Evolutionary conservation across 2,888 invertebrate species (phyloP), one percentile per base, ranked within the genome.

Genomic region (Cephus sareptanus): DNA sequence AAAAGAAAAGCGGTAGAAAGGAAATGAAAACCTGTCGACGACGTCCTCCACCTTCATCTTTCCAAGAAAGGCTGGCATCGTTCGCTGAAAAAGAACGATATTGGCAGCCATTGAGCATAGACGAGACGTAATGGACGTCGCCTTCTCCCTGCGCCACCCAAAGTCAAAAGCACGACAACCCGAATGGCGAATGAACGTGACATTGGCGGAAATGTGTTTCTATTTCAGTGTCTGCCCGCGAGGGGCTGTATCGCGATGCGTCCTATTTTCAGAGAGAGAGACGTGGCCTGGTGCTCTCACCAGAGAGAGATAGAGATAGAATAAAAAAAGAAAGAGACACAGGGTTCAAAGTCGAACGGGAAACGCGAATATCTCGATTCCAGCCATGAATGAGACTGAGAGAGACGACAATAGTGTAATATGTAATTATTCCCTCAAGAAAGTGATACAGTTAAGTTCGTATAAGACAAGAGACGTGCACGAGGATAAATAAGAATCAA

Each of bases 221-320:
- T 71, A 71, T 71, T 71, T 71, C 15, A 23, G 56, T 56, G 56
- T 56, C 56, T 56, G 56, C 23, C 56, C 23, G 56, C 71, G 31
- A 71, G 71, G 4, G 71, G 12, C 31, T 71, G 71, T 34, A 31
- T 34, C 31, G 71, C 71, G 71, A 56, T 56, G 56, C 56, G 56
- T 56, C 71, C 33, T 71, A 71, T 71, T 71, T 71, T 31, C 34
- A 31, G 34, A 34, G 71, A 71, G 71, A 71, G 71, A 71, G 12
- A n/a, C 71, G 6, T 23, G 71, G 6, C 12, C 12, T 31, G 15
- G 30, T 15, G 15, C 31, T 71, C 33, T 12, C 31, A 9, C 15
- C 3, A 31, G 71, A 76, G 76, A 75, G 56, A 78, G 69, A 34
- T 23, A 70, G 76, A 71, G 33, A 74, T 30, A n/a, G 33, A 31